A percentile compares a stretch with the other conserved stretches of the same genome.
Evolutionary conservation across 2,797 vertebrate genomes (phyloP).

Genomic region (Pempheris klunzingeri): DNA sequence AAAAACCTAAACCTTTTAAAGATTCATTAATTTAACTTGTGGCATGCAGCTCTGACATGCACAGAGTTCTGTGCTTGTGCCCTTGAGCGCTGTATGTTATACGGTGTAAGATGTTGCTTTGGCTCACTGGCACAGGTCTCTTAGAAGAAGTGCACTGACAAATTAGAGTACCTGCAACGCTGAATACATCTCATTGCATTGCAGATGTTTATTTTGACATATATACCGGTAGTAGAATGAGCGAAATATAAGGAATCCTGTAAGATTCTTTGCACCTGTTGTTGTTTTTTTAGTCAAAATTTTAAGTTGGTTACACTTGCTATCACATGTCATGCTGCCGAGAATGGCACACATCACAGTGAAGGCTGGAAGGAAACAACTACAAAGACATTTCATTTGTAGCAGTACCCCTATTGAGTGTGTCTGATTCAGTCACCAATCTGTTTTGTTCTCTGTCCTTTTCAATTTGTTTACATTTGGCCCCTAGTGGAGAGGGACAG

Average conservation of each 20-base stretch:
- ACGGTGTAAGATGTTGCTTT: constrained; percentile 56
- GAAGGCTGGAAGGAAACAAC: constrained; percentile 60
- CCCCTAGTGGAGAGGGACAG: constrained; percentile 82
- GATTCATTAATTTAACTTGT: constrained; percentile 87
- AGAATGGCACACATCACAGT: constrained; percentile 57
- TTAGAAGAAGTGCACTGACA: constrained; percentile 42
- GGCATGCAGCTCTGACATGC: constrained; percentile 79
- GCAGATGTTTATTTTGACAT: constrained; percentile 53
- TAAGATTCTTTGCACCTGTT: constrained; percentile 53
- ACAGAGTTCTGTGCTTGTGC: constrained; percentile 72
- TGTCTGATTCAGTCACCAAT: constrained; percentile 82
- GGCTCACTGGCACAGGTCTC: constrained; percentile 57
- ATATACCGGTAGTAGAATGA: constrained; percentile 12
- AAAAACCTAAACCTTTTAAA: constrained; percentile 85
- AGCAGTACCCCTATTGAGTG: constrained; percentile 75
- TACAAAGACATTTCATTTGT: constrained; percentile 74
- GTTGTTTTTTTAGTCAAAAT: constrained; percentile 37
- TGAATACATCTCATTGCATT: constrained; percentile 37
- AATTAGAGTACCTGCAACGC: constrained; percentile 62
- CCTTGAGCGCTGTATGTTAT: constrained; percentile 69
- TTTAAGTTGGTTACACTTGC: constrained; percentile 36
- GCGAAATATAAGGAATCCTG: constrained; percentile 26
- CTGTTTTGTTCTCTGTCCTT: constrained; percentile 81
- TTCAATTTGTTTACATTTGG: constrained; percentile 88
- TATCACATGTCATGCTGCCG: constrained; percentile 41